Conservation (phyloP, 2,113 vertebrate species). For the Machaerirhynchus nigripectus region DNA sequence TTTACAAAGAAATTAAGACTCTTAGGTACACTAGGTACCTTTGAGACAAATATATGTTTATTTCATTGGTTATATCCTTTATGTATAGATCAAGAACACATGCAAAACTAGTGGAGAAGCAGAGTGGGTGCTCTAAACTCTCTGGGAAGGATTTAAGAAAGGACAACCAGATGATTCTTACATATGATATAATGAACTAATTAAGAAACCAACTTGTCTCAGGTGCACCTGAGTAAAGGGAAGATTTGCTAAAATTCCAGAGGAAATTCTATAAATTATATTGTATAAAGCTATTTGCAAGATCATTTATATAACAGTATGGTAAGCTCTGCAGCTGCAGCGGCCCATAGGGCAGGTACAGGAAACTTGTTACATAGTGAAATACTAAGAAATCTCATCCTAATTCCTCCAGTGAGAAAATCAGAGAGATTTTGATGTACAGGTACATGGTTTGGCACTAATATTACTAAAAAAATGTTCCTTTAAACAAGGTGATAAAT, state of each 20-base stretch:
- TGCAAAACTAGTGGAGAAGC: background rate
- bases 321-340: background rate
- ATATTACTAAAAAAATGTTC: accelerated
- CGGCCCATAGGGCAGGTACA: background rate
- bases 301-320: background rate
- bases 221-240: background rate
- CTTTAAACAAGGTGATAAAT: background rate
- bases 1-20: background rate
- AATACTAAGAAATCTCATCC: background rate
- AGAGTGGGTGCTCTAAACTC: background rate
- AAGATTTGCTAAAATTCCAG: background rate
- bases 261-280: background rate
- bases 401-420: background rate
- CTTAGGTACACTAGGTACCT: background rate
- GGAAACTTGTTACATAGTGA: background rate
- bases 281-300: background rate
- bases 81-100: background rate
- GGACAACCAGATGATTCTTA: background rate
- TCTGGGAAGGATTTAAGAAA: background rate
- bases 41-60: background rate
- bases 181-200: background rate
- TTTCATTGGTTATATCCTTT: background rate
- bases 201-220: background rate
- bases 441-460: background rate
- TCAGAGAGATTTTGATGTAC: background rate